These are phyloP conservation scores for Leucopternis melanops DNA, from an alignment of 2,113 vertebrate species.

Conservation along the genomic window DNA sequence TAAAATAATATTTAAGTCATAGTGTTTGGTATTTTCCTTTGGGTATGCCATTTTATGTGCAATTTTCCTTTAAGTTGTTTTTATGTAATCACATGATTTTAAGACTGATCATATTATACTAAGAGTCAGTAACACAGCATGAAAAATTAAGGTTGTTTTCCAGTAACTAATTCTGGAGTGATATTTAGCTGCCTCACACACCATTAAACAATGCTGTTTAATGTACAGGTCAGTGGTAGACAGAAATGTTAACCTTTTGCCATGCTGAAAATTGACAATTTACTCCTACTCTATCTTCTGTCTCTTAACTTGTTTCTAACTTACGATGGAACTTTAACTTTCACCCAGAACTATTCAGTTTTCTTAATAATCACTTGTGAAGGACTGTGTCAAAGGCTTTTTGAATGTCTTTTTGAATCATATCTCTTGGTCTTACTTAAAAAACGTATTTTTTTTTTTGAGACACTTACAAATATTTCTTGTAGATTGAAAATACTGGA, in stretches of 20 bases:
- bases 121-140: neutral
- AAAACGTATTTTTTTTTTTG: neutral
- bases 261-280: slow-evolving; percentile 11
- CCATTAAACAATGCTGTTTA: slow-evolving; percentile 13
- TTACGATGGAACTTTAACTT: neutral
- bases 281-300: neutral
- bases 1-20: neutral
- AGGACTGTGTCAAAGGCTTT: neutral
- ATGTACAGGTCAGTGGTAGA: neutral
- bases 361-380: neutral
- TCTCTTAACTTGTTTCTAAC: neutral
- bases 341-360: neutral
- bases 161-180: neutral
- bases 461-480: neutral
- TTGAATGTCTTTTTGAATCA: neutral
- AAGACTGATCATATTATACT: neutral
- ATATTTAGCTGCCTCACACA: neutral
- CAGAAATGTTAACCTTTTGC: slow-evolving; percentile 18
- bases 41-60: neutral
- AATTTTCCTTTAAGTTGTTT: neutral
- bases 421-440: neutral
- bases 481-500: neutral
- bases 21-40: neutral
- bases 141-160: neutral
- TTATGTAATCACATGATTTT: neutral